These are phyloP conservation scores for Zonitis immaculata DNA, from an alignment of 2,888 invertebrate genomes.

Conservation along the genomic window DNA sequence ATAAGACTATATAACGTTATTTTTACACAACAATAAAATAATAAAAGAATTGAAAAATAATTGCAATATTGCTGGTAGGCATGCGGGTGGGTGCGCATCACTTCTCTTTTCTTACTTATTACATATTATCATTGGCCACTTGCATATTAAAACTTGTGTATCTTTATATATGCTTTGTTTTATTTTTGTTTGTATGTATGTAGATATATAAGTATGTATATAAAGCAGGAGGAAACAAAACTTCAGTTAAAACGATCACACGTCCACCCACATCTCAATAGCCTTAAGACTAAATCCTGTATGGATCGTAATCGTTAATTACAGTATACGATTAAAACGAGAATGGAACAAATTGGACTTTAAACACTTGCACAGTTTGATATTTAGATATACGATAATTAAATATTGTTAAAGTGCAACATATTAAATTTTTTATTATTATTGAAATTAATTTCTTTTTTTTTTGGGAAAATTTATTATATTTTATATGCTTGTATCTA, in stretches of 20 bases:
- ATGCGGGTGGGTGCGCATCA: conserved; percentile 2
- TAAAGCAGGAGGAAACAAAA: conserved; percentile 1
- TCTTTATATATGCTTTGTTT: no score
- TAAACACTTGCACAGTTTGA: conserved; percentile 24
- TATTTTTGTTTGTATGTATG: no score
- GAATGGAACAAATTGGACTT: conserved; percentile 29
- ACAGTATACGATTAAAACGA: conserved; percentile 27
- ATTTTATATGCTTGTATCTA: no score
- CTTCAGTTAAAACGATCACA: not conserved
- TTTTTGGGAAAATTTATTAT: no score
- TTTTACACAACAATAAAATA: not conserved
- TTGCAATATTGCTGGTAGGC: conserved; percentile 1
- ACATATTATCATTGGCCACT: not conserved
- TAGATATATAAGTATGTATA: not conserved
- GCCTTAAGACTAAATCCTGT: conserved; percentile 3
- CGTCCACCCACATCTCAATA: conserved; percentile 12
- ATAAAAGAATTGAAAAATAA: not conserved
- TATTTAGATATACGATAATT: conserved; percentile 25
- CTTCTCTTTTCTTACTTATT: not conserved
- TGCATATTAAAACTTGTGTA: conserved; percentile 1
- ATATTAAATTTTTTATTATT: no score
- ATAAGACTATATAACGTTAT: no score
- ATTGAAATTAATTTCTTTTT: no score
- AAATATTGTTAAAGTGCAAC: conserved; percentile 12
- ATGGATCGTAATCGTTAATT: conserved; percentile 26